Evolutionary conservation across 2,797 vertebrate genomes (phyloP).

Genomic region (Bovichtus diacanthus): DNA sequence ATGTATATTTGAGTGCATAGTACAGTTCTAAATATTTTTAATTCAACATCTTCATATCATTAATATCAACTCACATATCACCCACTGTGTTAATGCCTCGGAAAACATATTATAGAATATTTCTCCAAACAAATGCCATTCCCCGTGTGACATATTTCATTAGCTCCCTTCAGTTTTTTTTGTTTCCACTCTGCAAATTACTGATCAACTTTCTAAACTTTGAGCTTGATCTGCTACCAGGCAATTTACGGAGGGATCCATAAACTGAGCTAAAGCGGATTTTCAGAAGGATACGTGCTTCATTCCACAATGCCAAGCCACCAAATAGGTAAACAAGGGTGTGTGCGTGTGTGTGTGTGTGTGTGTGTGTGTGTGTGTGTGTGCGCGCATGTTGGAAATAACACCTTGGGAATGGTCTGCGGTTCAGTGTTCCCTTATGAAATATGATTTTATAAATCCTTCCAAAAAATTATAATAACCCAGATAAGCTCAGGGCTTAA

Average conservation of each 20-base stretch:
- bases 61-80: neutral
- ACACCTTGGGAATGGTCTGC: constrained; percentile 78
- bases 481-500: constrained; percentile 85
- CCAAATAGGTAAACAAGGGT: constrained; percentile 82
- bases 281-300: constrained; percentile 77
- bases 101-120: neutral
- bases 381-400: constrained; percentile 61
- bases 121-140: neutral
- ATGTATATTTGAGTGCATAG: neutral
- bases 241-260: constrained; percentile 76
- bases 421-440: constrained; percentile 78
- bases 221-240: constrained; percentile 61
- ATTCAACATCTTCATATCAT: neutral
- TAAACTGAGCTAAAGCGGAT: constrained; percentile 80
- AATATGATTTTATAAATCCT: constrained; percentile 86
- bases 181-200: constrained; percentile 41
- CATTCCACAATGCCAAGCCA: constrained; percentile 77
- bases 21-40: neutral
- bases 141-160: constrained; percentile 35
- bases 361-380: constrained; percentile 12
- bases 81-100: neutral
- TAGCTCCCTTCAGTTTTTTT: constrained; percentile 19
- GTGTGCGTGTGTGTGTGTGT: constrained; percentile 38
- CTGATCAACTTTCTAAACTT: constrained; percentile 73
- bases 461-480: constrained; percentile 85